Conservation (phyloP, 2,888 invertebrate species). For the Theodoxus fluviatilis region DNA sequence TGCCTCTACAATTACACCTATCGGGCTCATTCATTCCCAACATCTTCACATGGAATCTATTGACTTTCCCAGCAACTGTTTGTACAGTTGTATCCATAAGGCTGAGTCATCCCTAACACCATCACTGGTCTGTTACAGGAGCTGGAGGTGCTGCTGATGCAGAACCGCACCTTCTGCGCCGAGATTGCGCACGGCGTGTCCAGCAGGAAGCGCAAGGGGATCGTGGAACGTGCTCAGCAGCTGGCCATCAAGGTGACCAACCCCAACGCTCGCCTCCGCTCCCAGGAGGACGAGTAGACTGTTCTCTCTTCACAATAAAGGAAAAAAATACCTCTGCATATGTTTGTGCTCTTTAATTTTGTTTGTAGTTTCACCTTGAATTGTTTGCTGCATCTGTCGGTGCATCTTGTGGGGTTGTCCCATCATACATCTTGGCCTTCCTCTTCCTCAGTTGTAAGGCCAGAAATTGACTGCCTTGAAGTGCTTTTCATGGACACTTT, state of each 20-base stretch:
- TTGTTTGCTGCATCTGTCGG: neutral
- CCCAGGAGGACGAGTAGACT: constrained; percentile 96
- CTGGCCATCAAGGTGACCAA: constrained; percentile 95
- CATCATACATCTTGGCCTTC: no score
- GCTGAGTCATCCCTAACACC: no score
- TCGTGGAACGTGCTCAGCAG: constrained; percentile 96
- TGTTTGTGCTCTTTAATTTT: neutral
- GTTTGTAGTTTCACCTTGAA: neutral
- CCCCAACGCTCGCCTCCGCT: constrained; percentile 92
- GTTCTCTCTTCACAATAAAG: constrained; percentile 13
- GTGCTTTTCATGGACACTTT: no score
- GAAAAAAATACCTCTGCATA: constrained; percentile 4
- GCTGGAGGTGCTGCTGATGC: constrained; percentile 97
- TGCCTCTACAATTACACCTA: no score
- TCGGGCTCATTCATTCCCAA: no score
- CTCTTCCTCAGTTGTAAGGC: no score
- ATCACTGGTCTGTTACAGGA: constrained; percentile 76
- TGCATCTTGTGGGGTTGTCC: no score
- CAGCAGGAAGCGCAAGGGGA: constrained; percentile 94
- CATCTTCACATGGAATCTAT: no score
- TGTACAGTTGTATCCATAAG: no score
- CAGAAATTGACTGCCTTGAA: no score
- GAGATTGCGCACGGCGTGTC: constrained; percentile 98
- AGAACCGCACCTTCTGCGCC: constrained; percentile 95
- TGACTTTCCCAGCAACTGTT: no score